Base-by-base conservation (phyloP, 2,888 invertebrate genomes). In the Tipula vernalis region DNA sequence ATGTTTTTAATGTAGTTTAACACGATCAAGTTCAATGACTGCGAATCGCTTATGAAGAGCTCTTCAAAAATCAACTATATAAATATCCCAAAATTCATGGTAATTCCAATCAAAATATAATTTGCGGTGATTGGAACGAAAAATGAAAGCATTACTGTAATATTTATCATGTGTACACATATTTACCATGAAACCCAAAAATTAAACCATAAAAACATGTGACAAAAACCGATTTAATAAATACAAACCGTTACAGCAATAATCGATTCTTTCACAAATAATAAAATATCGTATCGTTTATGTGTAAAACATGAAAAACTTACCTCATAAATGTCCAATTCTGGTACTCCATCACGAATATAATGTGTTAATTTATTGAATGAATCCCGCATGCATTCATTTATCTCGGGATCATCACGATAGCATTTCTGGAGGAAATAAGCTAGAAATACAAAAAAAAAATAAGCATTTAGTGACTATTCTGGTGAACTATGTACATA, bases 361-460 rank as follows among this genome's bases (percentile, higher is more conserved):
- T 95, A 94, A 87, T 95, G 94, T 6, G 96, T 93, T 87, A 97
- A 93, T 87, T 93, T 93, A 90, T 97, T 97, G 88, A 96, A 96
- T 87, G 95, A 95, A 88, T 94, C 94, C 86, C 94, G 93, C 71
- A 97, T 92, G 89, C 97, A 97, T 15, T 93, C 92, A 89, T 97
- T 96, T 10, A 96, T 93, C 86, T 94, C 92, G 2, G 95, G 94
- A 89, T 96, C 96, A 87, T 92, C 92, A 88, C 92, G 93, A n/a
- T 94, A 94, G 89, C 97, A 97, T 88, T 94, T 94, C 44, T 95
- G 95, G 71, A 96, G 92, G 90, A 95, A 96, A 90, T 96, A 94
- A 85, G 93, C 95, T 95, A 91, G 6, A 89, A 87, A 47, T 10
- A 47, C 0, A 47, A 13, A 47, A 47, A 13, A 47, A 47, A 13